phyloP scores from a whole-genome alignment of 2,113 vertebrate genomes.

The Colius striatus region DNA sequence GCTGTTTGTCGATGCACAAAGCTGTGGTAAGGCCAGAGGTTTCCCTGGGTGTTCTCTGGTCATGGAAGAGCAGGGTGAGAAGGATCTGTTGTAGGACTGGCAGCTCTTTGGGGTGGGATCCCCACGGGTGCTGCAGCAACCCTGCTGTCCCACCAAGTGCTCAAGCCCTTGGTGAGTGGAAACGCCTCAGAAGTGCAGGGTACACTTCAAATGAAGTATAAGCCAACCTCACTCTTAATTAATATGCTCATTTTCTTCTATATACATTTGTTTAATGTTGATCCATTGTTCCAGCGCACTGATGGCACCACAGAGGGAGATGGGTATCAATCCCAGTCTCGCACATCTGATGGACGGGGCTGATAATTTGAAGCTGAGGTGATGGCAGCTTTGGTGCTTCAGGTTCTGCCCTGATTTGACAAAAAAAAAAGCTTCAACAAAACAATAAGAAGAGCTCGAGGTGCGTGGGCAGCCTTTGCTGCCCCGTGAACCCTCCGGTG shows the following conservation, averaged over 20 bases:
- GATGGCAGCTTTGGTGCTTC: fast-evolving
- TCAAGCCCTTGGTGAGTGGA: neutral
- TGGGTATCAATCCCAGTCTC: fast-evolving
- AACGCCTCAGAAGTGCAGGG: fast-evolving
- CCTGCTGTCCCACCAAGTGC: fast-evolving
- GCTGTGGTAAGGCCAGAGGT: fast-evolving
- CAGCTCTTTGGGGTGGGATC: neutral
- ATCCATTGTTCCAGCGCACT: fast-evolving
- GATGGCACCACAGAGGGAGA: neutral
- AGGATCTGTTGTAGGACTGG: fast-evolving
- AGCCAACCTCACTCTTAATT: neutral
- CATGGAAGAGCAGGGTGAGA: fast-evolving
- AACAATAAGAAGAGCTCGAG: neutral
- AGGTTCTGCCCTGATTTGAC: fast-evolving
- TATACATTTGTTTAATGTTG: neutral
- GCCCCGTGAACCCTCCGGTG: fast-evolving
- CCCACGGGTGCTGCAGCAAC: fast-evolving
- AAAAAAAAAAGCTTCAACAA: neutral
- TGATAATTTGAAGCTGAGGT: neutral
- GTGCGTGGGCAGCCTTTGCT: too few relatives aligned
- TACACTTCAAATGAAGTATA: fast-evolving
- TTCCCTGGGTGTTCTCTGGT: neutral
- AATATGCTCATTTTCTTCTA: neutral
- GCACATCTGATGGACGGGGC: fast-evolving
- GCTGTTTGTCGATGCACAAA: fast-evolving